Percentiles rank a stretch among this genome's conserved stretches.
These are phyloP conservation scores for Chrysolina oricalcia DNA, from an alignment of 2,888 invertebrate species.

Conservation along the genomic window DNA sequence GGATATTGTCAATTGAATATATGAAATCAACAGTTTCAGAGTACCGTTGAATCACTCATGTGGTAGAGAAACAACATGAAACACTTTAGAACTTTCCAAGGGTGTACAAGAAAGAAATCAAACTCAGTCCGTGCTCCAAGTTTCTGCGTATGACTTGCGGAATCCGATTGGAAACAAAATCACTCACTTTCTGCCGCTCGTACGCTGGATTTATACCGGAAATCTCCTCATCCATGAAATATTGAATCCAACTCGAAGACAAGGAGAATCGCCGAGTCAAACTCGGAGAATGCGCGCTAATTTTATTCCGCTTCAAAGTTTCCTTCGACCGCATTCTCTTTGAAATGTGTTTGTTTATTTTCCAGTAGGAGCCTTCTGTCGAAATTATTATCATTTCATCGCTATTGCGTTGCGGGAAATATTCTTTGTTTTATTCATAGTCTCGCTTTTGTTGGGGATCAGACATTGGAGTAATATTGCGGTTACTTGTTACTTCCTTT, in stretches of 20 bases:
- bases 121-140: not conserved
- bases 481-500: not conserved
- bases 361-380: constrained; percentile 17
- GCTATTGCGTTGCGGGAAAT: constrained; percentile 18
- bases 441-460: constrained; percentile 9
- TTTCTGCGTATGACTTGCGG: not conserved
- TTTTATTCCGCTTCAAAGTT: constrained; percentile 24
- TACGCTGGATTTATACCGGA: not conserved
- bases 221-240: constrained; percentile 28
- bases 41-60: no score
- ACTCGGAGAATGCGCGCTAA: constrained; percentile 31
- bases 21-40: no score
- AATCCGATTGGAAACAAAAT: constrained; percentile 12
- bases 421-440: constrained; percentile 27
- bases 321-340: not conserved
- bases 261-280: constrained; percentile 32
- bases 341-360: constrained; percentile 34
- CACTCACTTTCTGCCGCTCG: constrained; percentile 10
- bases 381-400: constrained; percentile 34
- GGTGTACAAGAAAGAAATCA: not conserved
- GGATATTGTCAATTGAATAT: no score
- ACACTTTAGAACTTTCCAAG: no score
- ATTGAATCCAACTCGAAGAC: constrained; percentile 33
- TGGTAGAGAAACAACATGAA: no score
- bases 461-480: constrained; percentile 2